phyloP scores from a whole-genome alignment of 2,888 invertebrate species.

The Leucoptera coffeella region DNA sequence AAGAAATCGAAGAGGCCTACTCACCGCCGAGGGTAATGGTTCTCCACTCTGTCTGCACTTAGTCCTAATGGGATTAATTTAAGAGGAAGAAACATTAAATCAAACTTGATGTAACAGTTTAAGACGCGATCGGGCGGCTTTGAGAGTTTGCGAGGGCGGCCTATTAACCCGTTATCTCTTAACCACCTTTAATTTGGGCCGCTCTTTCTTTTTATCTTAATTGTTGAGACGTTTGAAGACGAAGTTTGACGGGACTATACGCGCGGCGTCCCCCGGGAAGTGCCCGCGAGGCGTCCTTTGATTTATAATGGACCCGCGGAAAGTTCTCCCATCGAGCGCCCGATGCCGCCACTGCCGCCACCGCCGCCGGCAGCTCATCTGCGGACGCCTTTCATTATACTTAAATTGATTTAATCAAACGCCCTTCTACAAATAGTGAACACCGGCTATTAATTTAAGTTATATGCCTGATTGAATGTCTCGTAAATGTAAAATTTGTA shows the following conservation, averaged over 20 bases:
- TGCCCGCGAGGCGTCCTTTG: conserved; percentile 50
- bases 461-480: too few species aligned
- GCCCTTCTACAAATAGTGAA: too few species aligned
- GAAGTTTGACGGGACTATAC: conserved; percentile 45
- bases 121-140: conserved; percentile 12
- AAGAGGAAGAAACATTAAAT: conserved; percentile 1
- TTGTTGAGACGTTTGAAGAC: conserved; percentile 48
- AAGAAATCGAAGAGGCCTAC: neutral
- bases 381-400: conserved; percentile 52
- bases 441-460: too few species aligned
- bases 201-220: conserved; percentile 53
- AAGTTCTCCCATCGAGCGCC: conserved; percentile 47
- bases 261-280: conserved; percentile 46
- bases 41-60: too few species aligned
- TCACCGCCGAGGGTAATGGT: too few species aligned
- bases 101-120: conserved; percentile 2
- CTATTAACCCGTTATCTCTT: conserved; percentile 51
- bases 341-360: conserved; percentile 43
- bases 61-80: conserved; percentile 1
- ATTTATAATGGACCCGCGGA: conserved; percentile 54
- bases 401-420: conserved; percentile 53
- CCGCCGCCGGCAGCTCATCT: conserved; percentile 45
- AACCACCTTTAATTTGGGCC: conserved; percentile 50
- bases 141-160: conserved; percentile 22
- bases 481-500: too few species aligned